phyloP scores from a whole-genome alignment of 2,797 vertebrate genomes.

The Leptoclinus maculatus region DNA sequence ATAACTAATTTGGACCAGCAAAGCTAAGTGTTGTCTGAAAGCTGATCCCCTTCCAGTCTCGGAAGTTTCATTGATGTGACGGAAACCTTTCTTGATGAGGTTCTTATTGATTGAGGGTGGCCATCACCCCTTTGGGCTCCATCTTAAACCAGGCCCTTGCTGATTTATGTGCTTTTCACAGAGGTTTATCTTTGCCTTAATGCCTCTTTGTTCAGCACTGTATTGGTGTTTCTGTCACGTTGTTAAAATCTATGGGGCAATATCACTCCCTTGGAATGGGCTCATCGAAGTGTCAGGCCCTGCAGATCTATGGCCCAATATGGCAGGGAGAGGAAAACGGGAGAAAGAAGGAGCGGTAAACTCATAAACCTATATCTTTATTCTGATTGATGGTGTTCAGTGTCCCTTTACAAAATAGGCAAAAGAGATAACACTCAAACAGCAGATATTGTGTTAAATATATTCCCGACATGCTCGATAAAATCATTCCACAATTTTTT shows the following conservation, averaged over 20 bases:
- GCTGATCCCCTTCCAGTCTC: constrained; percentile 33
- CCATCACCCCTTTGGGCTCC: constrained; percentile 70
- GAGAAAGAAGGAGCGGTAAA: constrained; percentile 60
- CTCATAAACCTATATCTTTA: constrained; percentile 71
- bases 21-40: constrained; percentile 49
- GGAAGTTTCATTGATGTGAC: constrained; percentile 56
- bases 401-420: constrained; percentile 47
- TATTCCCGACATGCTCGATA: constrained; percentile 27
- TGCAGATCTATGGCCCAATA: constrained; percentile 80
- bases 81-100: constrained; percentile 74
- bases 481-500: constrained; percentile 32
- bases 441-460: constrained; percentile 45
- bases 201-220: constrained; percentile 81
- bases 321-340: constrained; percentile 56
- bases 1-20: constrained; percentile 17
- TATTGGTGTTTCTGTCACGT: constrained; percentile 85
- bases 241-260: constrained; percentile 82
- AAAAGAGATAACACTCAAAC: constrained; percentile 50
- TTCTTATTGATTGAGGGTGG: constrained; percentile 78
- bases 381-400: constrained; percentile 65
- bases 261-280: constrained; percentile 81
- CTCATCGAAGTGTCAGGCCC: constrained; percentile 75
- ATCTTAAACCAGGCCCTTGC: constrained; percentile 62
- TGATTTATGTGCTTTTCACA: constrained; percentile 76
- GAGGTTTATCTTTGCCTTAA: constrained; percentile 83